phyloP scores from a whole-genome alignment of 2,113 vertebrate species.

The Eudyptes chrysolophus region DNA sequence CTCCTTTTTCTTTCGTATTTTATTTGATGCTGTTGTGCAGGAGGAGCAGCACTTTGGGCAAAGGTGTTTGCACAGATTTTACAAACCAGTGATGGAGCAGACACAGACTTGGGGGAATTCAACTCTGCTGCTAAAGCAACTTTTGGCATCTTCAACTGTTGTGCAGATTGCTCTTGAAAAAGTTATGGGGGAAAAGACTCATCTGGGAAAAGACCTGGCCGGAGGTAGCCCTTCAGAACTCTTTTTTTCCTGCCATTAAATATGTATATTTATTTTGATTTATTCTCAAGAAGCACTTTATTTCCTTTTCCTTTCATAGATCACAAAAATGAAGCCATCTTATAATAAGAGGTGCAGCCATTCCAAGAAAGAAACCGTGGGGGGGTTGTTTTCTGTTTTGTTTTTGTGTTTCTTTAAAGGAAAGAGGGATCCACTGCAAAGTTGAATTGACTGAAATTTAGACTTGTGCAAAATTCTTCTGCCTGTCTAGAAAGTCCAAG shows the following conservation, averaged over 20 bases:
- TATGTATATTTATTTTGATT: conserved; percentile 82
- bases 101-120: conserved; percentile 20
- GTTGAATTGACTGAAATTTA: conserved; percentile 24
- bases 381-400: not conserved
- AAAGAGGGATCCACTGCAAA: conserved; percentile 41
- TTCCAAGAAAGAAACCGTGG: conserved; percentile 52
- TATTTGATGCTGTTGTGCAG: conserved; percentile 56
- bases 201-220: conserved; percentile 43
- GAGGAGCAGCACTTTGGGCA: conserved; percentile 19
- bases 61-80: conserved; percentile 59
- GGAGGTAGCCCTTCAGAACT: conserved; percentile 56
- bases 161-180: conserved; percentile 51
- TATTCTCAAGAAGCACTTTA: conserved; percentile 82
- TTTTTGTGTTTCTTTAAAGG: conserved; percentile 46
- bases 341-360: conserved; percentile 17
- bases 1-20: conserved; percentile 29
- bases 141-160: conserved; percentile 26
- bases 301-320: conserved; percentile 66
- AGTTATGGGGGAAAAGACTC: conserved; percentile 2
- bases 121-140: conserved; percentile 53
- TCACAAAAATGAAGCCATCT: conserved; percentile 64
- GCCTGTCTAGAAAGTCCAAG: conserved; percentile 50
- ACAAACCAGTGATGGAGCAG: conserved; percentile 42
- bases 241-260: conserved; percentile 73
- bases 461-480: conserved; percentile 31